These are phyloP conservation scores for Cochlearius cochlearius DNA, from an alignment of 2,113 vertebrate genomes.

Conservation along the genomic window DNA sequence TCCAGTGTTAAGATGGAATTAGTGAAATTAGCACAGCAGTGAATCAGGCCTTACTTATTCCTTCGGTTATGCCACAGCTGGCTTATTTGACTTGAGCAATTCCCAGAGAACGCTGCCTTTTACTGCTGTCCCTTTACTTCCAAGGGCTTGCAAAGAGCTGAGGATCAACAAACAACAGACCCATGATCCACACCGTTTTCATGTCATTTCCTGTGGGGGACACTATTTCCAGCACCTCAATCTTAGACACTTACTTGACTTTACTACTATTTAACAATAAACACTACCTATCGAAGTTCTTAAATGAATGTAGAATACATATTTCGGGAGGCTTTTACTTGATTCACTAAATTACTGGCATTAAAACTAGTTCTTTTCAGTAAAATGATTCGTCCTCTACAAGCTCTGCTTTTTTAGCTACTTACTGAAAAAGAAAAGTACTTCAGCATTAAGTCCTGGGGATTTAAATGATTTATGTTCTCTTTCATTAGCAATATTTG, in stretches of 20 bases:
- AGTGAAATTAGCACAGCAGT: not conserved
- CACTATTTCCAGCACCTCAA: not conserved
- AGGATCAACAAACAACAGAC: not conserved
- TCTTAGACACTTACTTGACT: not conserved
- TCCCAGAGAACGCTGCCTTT: not conserved
- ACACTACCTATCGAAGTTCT: not conserved
- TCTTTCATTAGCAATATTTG: slow-evolving; percentile 54
- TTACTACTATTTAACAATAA: not conserved
- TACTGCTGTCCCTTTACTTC: not conserved
- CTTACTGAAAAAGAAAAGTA: slow-evolving; percentile 44
- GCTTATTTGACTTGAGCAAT: not conserved
- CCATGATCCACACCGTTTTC: not conserved
- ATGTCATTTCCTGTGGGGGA: not conserved
- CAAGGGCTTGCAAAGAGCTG: not conserved
- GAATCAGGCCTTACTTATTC: not conserved
- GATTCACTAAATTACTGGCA: not conserved
- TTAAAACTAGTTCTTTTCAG: not conserved
- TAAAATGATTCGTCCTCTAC: not conserved
- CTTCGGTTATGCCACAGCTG: not conserved
- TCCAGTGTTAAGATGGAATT: not conserved
- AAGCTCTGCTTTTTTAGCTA: not conserved
- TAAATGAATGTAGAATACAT: not conserved
- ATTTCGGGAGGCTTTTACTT: not conserved
- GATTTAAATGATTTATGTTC: slow-evolving; percentile 55
- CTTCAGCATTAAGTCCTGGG: slow-evolving; percentile 31